phyloP scores from a whole-genome alignment of 2,113 vertebrate species.

The Eulemur rufifrons region DNA sequence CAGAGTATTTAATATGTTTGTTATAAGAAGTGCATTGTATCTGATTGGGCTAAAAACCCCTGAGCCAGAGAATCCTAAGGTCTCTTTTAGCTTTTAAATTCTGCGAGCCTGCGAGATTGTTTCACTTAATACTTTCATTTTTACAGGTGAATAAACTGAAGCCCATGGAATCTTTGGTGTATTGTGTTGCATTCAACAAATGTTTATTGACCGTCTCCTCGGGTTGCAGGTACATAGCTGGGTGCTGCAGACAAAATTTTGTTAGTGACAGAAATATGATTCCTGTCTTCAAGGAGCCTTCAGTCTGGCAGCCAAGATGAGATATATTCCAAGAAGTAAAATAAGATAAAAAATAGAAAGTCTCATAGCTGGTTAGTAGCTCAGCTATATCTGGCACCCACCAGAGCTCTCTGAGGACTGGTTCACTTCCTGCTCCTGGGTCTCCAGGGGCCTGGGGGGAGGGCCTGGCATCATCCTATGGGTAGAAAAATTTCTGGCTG shows the following conservation, averaged over 20 bases:
- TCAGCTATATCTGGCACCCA: neutral
- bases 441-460: neutral
- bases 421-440: neutral
- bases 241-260: neutral
- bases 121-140: neutral
- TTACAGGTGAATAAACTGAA: neutral
- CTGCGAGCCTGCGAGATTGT: neutral
- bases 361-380: neutral
- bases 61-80: neutral
- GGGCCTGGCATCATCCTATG: neutral
- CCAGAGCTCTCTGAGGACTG: neutral
- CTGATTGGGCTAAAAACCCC: neutral
- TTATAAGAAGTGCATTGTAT: neutral
- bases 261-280: neutral
- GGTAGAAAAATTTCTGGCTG: neutral
- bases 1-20: neutral
- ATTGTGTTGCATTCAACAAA: neutral
- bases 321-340: neutral
- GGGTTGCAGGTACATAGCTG: neutral
- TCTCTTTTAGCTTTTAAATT: slow-evolving; percentile 3
- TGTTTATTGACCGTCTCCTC: neutral
- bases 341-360: neutral
- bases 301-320: neutral
- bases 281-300: neutral
- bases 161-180: neutral